Conservation (phyloP, 2,113 vertebrate species). For the Oncorhynchus mykiss region DNA sequence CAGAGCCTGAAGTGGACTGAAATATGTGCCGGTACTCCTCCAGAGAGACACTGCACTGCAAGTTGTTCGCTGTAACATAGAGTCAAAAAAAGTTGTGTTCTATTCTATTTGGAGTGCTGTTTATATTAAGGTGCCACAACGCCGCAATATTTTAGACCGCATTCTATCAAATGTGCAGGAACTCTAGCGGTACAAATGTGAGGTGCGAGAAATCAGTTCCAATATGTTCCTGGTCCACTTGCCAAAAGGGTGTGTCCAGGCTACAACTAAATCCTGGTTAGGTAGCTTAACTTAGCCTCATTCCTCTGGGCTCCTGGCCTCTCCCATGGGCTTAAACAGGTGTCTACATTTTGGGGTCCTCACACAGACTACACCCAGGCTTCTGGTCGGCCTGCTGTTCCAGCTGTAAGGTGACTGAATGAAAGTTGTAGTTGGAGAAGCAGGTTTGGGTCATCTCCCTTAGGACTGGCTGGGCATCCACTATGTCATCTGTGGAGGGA, state of each 20-base stretch:
- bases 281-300: background rate
- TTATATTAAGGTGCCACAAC: too few species aligned
- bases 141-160: background rate
- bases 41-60: too few species aligned
- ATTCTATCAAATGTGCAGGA: too few species aligned
- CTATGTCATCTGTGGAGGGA: slow-evolving; percentile 67
- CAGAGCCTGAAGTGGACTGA: background rate
- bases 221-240: too few species aligned
- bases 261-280: slow-evolving; percentile 5
- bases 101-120: too few species aligned
- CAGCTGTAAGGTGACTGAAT: slow-evolving; percentile 88
- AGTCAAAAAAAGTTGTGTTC: too few species aligned
- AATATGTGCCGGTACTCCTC: too few species aligned
- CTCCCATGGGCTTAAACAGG: background rate
- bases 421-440: slow-evolving; percentile 74
- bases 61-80: too few species aligned
- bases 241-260: background rate
- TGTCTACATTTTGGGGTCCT: slow-evolving; percentile 77
- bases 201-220: too few species aligned
- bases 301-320: background rate
- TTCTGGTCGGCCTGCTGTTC: slow-evolving; percentile 83
- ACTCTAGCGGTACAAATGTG: too few species aligned
- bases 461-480: slow-evolving; percentile 75
- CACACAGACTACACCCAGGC: slow-evolving; percentile 78
- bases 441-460: slow-evolving; percentile 78